A percentile compares a stretch with the other conserved stretches of the same genome.
Evolutionary conservation across 1,140 invertebrate genomes (phyloP).

Genomic region (Drosophila fuyamai): DNA sequence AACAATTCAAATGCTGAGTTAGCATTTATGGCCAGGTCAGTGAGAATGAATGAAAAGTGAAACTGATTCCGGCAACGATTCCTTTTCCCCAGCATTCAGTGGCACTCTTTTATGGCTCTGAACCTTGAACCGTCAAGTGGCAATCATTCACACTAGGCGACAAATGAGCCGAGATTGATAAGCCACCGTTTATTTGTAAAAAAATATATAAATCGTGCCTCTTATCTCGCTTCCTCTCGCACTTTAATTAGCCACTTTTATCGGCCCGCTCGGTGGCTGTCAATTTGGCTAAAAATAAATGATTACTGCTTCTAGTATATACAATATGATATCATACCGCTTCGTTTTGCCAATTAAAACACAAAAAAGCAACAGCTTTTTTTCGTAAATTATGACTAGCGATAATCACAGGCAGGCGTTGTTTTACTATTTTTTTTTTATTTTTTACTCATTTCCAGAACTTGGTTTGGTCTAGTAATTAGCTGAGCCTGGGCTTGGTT

Average conservation of each 20-base stretch:
- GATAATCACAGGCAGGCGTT: conserved; percentile 64
- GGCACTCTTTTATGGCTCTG: conserved; percentile 32
- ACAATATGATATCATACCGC: conserved; percentile 77
- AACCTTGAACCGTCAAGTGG: conserved; percentile 56
- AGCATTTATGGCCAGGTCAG: conserved; percentile 30
- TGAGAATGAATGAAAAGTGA: conserved; percentile 36
- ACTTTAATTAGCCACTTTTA: conserved; percentile 67
- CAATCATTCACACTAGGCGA: conserved; percentile 57
- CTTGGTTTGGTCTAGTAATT: conserved; percentile 78
- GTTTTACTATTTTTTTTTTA: conserved; percentile 32
- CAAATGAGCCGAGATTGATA: conserved; percentile 54
- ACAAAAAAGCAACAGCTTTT: conserved; percentile 45
- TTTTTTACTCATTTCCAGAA: conserved; percentile 32
- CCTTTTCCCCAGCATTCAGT: conserved; percentile 18
- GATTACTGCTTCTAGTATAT: conserved; percentile 71
- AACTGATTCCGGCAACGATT: conserved; percentile 21
- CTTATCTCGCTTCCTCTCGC: conserved; percentile 10
- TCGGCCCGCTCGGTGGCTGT: conserved; percentile 59
- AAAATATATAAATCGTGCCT: neutral
- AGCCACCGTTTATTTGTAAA: conserved; percentile 41
- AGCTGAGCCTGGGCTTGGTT: conserved; percentile 38
- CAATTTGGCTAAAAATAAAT: conserved; percentile 82
- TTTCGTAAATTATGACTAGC: conserved; percentile 71
- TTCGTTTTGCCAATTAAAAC: conserved; percentile 78
- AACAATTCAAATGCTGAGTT: conserved; percentile 50